Conservation (phyloP, 1,140 invertebrate genomes). For the Zaprionus africanus region DNA sequence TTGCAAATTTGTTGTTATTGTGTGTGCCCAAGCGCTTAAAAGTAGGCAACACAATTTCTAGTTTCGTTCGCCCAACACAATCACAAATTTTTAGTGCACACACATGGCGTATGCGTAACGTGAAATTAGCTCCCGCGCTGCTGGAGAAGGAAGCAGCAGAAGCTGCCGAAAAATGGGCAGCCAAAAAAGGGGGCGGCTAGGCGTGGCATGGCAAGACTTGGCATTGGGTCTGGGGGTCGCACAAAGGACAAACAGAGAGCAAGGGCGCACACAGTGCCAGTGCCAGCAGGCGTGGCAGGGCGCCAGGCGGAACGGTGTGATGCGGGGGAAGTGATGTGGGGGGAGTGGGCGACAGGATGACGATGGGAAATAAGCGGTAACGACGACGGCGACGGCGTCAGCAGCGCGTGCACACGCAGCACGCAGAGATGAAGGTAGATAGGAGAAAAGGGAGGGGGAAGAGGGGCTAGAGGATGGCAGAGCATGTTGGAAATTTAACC, state of each 20-base stretch:
- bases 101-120: slow-evolving; percentile 68
- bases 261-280: no score
- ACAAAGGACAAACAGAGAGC: slow-evolving; percentile 69
- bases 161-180: slow-evolving; percentile 9
- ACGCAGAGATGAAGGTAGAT: slow-evolving; percentile 25
- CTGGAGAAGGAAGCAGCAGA: neutral
- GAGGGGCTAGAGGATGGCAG: slow-evolving; percentile 12
- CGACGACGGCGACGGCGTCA: slow-evolving; percentile 30
- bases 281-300: neutral
- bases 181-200: neutral
- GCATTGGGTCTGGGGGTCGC: slow-evolving; percentile 62
- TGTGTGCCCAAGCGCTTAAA: slow-evolving; percentile 63
- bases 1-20: neutral
- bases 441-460: neutral
- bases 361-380: slow-evolving; percentile 52
- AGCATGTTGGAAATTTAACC: slow-evolving; percentile 67
- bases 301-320: neutral
- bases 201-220: slow-evolving; percentile 12
- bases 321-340: neutral
- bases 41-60: slow-evolving; percentile 67
- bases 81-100: slow-evolving; percentile 17
- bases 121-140: slow-evolving; percentile 67
- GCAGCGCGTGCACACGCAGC: slow-evolving; percentile 15
- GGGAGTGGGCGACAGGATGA: slow-evolving; percentile 7
- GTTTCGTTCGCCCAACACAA: slow-evolving; percentile 42